A percentile compares a stretch with the other conserved stretches of the same genome.
phyloP scores from a whole-genome alignment of 2,888 invertebrate species.

The Petrolisthes manimaculis region DNA sequence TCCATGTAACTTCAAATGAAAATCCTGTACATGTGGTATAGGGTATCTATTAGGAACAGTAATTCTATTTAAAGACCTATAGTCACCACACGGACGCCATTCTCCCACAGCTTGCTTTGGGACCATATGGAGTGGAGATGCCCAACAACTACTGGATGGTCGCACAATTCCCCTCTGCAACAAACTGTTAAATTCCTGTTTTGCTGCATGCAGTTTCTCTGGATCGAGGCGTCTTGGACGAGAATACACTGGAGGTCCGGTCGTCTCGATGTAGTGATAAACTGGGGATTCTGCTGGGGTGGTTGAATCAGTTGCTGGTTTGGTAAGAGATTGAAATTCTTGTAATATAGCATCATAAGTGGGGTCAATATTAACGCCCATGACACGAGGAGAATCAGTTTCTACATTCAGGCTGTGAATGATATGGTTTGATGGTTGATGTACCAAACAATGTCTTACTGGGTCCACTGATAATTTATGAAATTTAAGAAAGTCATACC shows the following conservation, averaged over 20 bases:
- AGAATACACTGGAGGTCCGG: background rate
- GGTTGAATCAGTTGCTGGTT: background rate
- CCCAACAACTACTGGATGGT: constrained; percentile 16
- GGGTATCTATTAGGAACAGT: constrained; percentile 66
- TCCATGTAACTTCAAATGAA: constrained; percentile 25
- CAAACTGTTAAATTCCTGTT: constrained; percentile 15
- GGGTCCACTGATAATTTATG: too few species aligned
- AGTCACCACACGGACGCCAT: constrained; percentile 67
- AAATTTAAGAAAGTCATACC: too few species aligned
- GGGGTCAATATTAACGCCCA: background rate
- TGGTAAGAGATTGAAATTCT: background rate
- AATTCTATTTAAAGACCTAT: constrained; percentile 66
- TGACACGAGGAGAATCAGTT: background rate
- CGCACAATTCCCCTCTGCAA: constrained; percentile 15
- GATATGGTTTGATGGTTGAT: background rate
- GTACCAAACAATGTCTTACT: background rate
- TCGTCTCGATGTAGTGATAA: constrained; percentile 17
- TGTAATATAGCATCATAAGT: background rate
- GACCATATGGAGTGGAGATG: constrained; percentile 18
- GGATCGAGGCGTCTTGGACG: constrained; percentile 5
- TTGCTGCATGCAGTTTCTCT: background rate
- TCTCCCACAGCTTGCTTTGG: background rate
- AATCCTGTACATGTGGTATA: constrained; percentile 62
- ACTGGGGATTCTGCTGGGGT: too few species aligned
- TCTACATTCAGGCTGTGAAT: background rate